Conservation (phyloP, 2,888 invertebrate genomes). For the Sphinx pinastri region DNA sequence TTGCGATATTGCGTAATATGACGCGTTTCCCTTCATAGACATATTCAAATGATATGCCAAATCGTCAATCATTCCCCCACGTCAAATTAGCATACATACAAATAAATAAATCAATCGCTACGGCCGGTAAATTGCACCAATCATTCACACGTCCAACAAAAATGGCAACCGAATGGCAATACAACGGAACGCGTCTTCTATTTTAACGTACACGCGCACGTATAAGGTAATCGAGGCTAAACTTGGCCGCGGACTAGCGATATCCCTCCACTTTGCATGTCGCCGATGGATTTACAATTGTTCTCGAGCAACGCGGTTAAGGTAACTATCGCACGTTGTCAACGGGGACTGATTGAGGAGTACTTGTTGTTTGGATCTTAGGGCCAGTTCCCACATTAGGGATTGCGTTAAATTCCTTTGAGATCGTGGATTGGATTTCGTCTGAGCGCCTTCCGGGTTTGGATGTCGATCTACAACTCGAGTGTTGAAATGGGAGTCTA, state of each 20-base stretch:
- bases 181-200: constrained; percentile 21
- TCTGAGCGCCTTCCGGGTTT: neutral
- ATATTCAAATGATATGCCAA: neutral
- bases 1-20: no score
- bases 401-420: constrained; percentile 13
- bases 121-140: constrained; percentile 17
- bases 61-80: neutral
- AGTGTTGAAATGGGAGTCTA: no score
- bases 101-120: constrained; percentile 10
- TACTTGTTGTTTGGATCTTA: constrained; percentile 12
- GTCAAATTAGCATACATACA: neutral
- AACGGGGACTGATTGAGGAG: constrained; percentile 11
- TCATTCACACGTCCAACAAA: constrained; percentile 27
- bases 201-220: constrained; percentile 24
- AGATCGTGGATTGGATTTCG: constrained; percentile 1
- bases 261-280: constrained; percentile 64
- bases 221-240: constrained; percentile 45
- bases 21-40: neutral
- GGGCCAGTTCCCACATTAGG: constrained; percentile 19
- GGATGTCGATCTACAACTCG: no score
- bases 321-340: constrained; percentile 18
- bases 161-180: constrained; percentile 23
- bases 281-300: constrained; percentile 63
- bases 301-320: constrained; percentile 21
- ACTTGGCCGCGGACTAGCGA: constrained; percentile 52